Base-by-base conservation (phyloP, 64 coral and sea anemone genomes). In the Pachyseris speciosa region DNA sequence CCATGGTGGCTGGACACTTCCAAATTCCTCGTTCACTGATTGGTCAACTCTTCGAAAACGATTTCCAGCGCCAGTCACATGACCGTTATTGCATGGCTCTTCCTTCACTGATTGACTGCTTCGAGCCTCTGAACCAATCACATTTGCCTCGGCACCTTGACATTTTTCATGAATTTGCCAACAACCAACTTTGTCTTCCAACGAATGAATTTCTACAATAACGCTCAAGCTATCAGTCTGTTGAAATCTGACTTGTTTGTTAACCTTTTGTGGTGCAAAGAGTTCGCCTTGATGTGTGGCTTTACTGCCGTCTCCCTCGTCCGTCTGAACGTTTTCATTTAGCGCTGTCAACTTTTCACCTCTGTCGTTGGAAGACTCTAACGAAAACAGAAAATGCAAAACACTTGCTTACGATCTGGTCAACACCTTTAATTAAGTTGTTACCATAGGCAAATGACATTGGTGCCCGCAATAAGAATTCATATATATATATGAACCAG, bases 1-100 rank as follows among this genome's bases (percentile, higher is more conserved):
- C 89, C 89, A 91, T 5, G 67, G 76, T 4, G 89, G 89, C 20
- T 84, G 36, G 7, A 13, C 48, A 39, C 45, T 29, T 34, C 9
- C 41, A 11, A 69, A 70, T 22, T 91, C 48, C 6, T 73, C 30
- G 32, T 68, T 50, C 30, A 59, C 22, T 40, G 77, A 63, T 63
- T 63, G 34, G 32, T 25, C 77, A 9, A 5, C 34, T n/a, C 20
- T 36, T 24, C 24, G 4, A 22, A 40, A 49, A 13, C 4, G 16
- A 0, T 34, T 24, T 34, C 3, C 19, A 22, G 33, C 22, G 5
- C 67, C 39, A 22, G 34, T 63, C 76, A 80, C 51, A 25, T 60
- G 76, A 61, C 52, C 4, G 26, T 16, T 27, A 16, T 28, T 24
- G 25, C 8, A 26, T 44, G 12, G 20, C 29, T 58, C 7, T 11